phyloP scores from a whole-genome alignment of 92 coral and sea anemone species.

The Porites rus region DNA sequence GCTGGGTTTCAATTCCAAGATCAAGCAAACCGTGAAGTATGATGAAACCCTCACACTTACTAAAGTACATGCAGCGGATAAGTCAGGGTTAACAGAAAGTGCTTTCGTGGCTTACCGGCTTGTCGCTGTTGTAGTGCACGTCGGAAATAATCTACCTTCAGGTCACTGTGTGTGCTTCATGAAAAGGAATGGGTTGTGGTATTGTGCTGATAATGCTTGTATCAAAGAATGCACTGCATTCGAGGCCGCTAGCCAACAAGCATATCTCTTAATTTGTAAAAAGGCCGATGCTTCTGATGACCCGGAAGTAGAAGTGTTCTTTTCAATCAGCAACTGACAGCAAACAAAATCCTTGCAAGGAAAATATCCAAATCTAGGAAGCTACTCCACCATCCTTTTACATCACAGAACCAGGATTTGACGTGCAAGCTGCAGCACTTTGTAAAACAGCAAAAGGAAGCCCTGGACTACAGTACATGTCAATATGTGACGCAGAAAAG shows the following conservation, averaged over 20 bases:
- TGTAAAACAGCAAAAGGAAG: conserved; percentile 48
- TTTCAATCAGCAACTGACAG: background rate
- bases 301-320: conserved; percentile 28
- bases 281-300: conserved; percentile 34
- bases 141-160: conserved; percentile 32
- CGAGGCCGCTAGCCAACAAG: conserved; percentile 50
- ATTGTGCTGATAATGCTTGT: conserved; percentile 44
- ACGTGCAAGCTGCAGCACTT: conserved; percentile 38
- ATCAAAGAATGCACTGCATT: conserved; percentile 50
- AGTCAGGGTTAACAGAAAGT: conserved; percentile 11
- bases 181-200: conserved; percentile 57
- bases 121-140: conserved; percentile 51
- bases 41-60: conserved; percentile 31
- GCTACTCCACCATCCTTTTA: conserved; percentile 40
- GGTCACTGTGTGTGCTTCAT: conserved; percentile 70
- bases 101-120: conserved; percentile 40
- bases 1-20: conserved; percentile 38
- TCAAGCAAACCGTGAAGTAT: conserved; percentile 36
- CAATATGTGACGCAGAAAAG: conserved; percentile 45
- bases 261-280: conserved; percentile 60
- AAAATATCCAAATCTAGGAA: conserved; percentile 33
- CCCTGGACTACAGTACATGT: conserved; percentile 33
- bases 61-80: conserved; percentile 12
- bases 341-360: conserved; percentile 21
- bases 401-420: conserved; percentile 21